These are phyloP conservation scores for Aphis craccivora DNA, from an alignment of 1,140 invertebrate genomes.

Conservation along the genomic window DNA sequence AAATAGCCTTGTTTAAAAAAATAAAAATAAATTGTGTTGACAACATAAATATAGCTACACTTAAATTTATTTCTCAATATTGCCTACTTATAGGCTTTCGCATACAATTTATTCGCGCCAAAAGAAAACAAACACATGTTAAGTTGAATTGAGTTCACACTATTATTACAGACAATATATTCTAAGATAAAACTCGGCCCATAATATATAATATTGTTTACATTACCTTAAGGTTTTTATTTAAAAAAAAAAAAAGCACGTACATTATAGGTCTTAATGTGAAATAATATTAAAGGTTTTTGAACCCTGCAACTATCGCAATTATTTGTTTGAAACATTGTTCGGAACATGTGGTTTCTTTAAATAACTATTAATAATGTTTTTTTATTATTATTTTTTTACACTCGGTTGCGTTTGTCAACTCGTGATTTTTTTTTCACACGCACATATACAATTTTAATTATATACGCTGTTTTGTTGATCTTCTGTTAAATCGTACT, in stretches of 20 bases:
- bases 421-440: constrained; percentile 37
- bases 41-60: background rate
- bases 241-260: background rate
- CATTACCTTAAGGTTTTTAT: background rate
- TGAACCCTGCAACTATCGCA: background rate
- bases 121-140: background rate
- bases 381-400: constrained; percentile 29
- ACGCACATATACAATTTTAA: background rate
- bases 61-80: background rate
- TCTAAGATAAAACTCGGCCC: constrained; percentile 5
- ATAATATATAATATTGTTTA: constrained; percentile 14
- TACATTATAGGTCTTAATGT: constrained; percentile 1
- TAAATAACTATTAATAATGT: constrained; percentile 42
- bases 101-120: background rate
- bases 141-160: background rate
- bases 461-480: constrained; percentile 37
- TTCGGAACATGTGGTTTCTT: constrained; percentile 42
- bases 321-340: constrained; percentile 26
- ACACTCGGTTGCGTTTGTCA: constrained; percentile 28
- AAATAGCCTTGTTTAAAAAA: too few relatives aligned
- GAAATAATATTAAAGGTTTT: constrained; percentile 22
- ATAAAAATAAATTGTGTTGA: background rate
- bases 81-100: background rate
- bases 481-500: constrained; percentile 22
- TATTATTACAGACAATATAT: background rate